Evolutionary conservation across 1,140 invertebrate species (phyloP), one percentile per base, ranked within the genome.

Genomic region (Zaprionus camerounensis): DNA sequence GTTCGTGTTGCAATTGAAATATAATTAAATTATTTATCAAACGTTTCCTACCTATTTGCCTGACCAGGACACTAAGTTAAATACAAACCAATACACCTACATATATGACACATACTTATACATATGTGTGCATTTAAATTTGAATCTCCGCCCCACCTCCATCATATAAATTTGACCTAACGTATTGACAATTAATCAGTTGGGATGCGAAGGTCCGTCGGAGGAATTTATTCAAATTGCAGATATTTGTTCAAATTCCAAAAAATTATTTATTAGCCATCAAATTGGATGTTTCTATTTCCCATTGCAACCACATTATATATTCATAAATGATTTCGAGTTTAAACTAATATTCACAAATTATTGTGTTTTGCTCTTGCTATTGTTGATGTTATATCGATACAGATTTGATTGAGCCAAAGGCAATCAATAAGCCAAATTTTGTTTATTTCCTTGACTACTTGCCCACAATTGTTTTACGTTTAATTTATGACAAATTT

Each of bases 401-500:
- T 51, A 24, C 12, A 63, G 46, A 70, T 66, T 65, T 58, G 38
- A 49, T 71, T 67, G 22, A 26, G 31, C 57, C 55, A 63, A 72
- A 34, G 53, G 28, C 78, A 66, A 72, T 79, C 79, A 78, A 82
- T 86, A 74, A 69, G 55, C 36, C 44, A 20, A 56, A 38, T 44
- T 46, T 46, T 26, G n/a, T 58, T 76, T 58, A 62, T 80, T 71
- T 63, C 49, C 53, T 71, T 61, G 53, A 22, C 69, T 17, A 73
- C 81, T 59, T 63, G 36, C 34, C 31, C 31, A 69, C 71, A 84
- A 84, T 87, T 88, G 84, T 80, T 55, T 38, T 51, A 11, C 46
- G 64, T 68, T 76, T 70, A 88, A 88, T 87, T 84, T 84, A 84
- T 87, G 74, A 53, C 61, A 44, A 81, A 70, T 82, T 71, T 61